A percentile compares a stretch with the other conserved stretches of the same genome.
Conservation (phyloP, 2,113 vertebrate genomes). For the Prietella phreatophila region DNA sequence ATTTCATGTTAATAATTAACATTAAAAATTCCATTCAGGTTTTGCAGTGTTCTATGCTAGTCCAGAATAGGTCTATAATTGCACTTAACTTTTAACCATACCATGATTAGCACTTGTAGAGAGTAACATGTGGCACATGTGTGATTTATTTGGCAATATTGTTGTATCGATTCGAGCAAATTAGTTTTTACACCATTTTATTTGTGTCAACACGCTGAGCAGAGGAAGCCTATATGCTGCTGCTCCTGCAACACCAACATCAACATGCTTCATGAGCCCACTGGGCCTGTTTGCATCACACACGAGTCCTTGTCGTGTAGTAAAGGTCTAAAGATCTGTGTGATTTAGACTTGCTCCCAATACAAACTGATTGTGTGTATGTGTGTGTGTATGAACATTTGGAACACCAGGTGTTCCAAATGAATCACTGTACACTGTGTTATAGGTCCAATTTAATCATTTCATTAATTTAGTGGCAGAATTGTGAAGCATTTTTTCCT, state of each 20-base stretch:
- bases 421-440: not conserved
- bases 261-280: constrained; percentile 51
- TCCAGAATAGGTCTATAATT: not conserved
- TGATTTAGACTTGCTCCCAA: constrained; percentile 34
- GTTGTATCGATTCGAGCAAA: constrained; percentile 41
- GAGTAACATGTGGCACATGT: not conserved
- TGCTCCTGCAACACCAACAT: constrained; percentile 36
- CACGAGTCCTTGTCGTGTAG: constrained; percentile 46
- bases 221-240: constrained; percentile 9
- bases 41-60: not conserved
- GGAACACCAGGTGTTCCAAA: not conserved
- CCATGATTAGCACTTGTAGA: constrained; percentile 15
- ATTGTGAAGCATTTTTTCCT: not conserved
- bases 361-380: constrained; percentile 24
- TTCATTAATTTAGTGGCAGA: not conserved
- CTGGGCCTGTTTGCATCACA: constrained; percentile 48
- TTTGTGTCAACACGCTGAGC: constrained; percentile 29
- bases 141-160: constrained; percentile 45
- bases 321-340: constrained; percentile 11
- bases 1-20: not conserved
- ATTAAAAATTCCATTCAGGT: not conserved
- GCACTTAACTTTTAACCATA: not conserved
- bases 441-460: not conserved
- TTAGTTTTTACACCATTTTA: constrained; percentile 38
- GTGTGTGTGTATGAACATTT: constrained; percentile 3